A percentile compares a stretch with the other conserved stretches of the same genome.
Evolutionary conservation across 1,140 invertebrate genomes (phyloP).

Genomic region (Macrosteles quadrilineatus): DNA sequence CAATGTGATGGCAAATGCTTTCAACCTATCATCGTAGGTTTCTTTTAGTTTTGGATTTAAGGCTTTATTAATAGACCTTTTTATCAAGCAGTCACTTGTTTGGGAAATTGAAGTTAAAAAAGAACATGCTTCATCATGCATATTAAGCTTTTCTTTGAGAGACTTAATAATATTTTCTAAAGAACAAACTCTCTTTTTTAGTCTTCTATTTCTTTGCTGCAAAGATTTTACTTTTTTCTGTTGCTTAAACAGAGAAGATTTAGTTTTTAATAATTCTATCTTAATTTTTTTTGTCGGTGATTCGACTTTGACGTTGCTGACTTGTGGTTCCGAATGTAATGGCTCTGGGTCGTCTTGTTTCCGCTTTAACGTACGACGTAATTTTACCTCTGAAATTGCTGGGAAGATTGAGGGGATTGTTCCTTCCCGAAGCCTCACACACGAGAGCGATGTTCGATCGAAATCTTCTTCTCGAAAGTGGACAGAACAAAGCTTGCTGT

Average conservation of each 20-base stretch:
- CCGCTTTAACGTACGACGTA: background rate
- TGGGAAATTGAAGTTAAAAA: slow-evolving; percentile 28
- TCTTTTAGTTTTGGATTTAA: slow-evolving; percentile 26
- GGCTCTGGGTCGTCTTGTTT: too few relatives aligned
- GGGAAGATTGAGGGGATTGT: slow-evolving; percentile 35
- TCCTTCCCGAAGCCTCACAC: slow-evolving; percentile 30
- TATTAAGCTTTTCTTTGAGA: slow-evolving; percentile 22
- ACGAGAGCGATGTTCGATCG: slow-evolving; percentile 29
- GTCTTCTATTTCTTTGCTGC: slow-evolving; percentile 13
- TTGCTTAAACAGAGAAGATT: background rate
- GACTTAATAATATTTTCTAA: slow-evolving; percentile 13
- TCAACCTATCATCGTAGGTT: slow-evolving; percentile 23
- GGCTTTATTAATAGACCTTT: slow-evolving; percentile 16
- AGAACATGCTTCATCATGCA: slow-evolving; percentile 13
- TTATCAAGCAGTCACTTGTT: slow-evolving; percentile 27
- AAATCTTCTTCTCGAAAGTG: slow-evolving; percentile 36
- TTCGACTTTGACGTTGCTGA: background rate
- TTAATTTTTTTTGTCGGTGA: slow-evolving; percentile 16
- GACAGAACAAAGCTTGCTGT: slow-evolving; percentile 26
- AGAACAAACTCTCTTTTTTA: slow-evolving; percentile 16
- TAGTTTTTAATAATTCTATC: slow-evolving; percentile 1
- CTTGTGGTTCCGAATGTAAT: too few relatives aligned
- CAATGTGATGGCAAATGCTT: slow-evolving; percentile 48
- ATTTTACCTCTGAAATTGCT: slow-evolving; percentile 22
- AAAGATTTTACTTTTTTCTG: slow-evolving; percentile 25